Evolutionary conservation across 2,797 vertebrate genomes (phyloP).

Genomic region (Heliangelus exortis): DNA sequence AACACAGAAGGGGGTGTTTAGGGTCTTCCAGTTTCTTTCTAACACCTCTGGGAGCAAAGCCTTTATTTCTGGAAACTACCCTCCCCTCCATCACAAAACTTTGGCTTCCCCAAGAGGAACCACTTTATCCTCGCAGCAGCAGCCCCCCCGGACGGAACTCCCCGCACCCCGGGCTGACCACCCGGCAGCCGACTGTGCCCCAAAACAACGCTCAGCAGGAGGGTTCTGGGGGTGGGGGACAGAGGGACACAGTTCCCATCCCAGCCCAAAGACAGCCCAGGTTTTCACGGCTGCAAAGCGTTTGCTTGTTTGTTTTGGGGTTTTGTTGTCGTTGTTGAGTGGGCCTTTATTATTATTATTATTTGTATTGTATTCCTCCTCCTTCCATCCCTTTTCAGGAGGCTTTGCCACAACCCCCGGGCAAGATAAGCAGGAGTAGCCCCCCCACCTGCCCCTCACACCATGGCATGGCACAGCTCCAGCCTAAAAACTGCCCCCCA

Average conservation of each 20-base stretch:
- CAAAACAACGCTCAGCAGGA: neutral
- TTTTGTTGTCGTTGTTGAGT: neutral
- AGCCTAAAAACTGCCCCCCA: neutral
- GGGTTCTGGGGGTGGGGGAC: fast-evolving
- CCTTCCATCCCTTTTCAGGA: neutral
- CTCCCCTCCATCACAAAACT: neutral
- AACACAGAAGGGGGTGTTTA: neutral
- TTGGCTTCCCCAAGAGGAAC: neutral
- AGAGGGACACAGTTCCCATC: neutral
- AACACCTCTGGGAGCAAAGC: neutral
- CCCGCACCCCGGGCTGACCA: neutral
- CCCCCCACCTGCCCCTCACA: neutral
- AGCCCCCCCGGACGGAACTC: too few relatives aligned
- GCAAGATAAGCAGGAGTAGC: neutral
- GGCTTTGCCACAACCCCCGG: neutral
- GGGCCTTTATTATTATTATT: neutral
- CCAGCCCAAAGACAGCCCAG: neutral
- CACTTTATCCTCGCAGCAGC: neutral
- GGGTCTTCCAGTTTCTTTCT: neutral
- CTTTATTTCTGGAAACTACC: neutral
- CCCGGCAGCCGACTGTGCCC: neutral
- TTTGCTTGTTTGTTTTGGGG: neutral
- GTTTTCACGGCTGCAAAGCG: neutral
- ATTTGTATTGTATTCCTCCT: neutral
- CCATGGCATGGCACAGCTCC: neutral